Conservation (phyloP, 1,140 invertebrate species). For the Caerostris darwini region DNA sequence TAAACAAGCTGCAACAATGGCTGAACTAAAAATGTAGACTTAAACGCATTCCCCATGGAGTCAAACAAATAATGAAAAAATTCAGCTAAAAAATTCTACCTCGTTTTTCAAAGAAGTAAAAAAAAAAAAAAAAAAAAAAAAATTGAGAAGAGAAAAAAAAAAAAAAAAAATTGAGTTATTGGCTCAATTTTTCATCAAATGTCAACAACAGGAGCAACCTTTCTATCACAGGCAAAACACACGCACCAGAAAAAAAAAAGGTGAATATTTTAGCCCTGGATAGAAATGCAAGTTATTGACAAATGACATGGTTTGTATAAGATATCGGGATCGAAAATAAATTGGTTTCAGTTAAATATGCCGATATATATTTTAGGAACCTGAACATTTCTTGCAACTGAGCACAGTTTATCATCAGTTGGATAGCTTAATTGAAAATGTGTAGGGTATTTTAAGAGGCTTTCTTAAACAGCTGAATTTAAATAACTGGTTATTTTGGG, state of each 20-base stretch:
- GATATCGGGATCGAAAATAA: constrained; percentile 46
- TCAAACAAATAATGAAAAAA: neutral
- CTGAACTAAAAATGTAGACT: too few relatives aligned
- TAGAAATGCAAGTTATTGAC: constrained; percentile 44
- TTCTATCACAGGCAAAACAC: constrained; percentile 41
- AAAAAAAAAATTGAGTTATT: constrained; percentile 8
- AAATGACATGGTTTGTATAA: constrained; percentile 65
- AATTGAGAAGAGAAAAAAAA: too few relatives aligned
- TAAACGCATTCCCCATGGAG: neutral
- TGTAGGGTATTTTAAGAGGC: neutral
- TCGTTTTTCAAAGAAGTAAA: neutral
- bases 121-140: too few relatives aligned
- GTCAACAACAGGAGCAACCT: constrained; percentile 48
- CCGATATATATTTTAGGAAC: neutral
- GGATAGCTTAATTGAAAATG: neutral
- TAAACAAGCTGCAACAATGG: too few relatives aligned
- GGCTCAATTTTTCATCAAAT: constrained; percentile 63
- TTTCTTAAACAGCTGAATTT: too few relatives aligned
- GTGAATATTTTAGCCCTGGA: neutral
- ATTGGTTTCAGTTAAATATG: constrained; percentile 39
- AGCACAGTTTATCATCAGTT: neutral
- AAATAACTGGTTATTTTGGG: too few relatives aligned
- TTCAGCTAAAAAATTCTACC: neutral
- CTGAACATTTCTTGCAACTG: neutral
- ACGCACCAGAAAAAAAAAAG: neutral